A percentile compares a stretch with the other conserved stretches of the same genome.
Evolutionary conservation across 2,113 vertebrate genomes (phyloP).

Genomic region (Neoarius graeffei): DNA sequence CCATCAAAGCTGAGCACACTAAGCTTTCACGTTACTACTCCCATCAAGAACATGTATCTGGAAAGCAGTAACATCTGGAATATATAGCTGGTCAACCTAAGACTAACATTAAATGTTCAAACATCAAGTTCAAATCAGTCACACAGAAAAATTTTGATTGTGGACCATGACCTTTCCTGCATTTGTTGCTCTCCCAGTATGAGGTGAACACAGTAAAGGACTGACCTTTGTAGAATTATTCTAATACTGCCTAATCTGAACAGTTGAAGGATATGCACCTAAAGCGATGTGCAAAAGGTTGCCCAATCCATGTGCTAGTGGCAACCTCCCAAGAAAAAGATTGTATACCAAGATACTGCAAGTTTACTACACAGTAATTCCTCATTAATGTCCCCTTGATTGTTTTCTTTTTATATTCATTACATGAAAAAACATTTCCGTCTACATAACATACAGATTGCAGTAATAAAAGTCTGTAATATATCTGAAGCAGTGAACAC

Average conservation of each 20-base stretch:
- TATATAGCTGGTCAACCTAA: background rate
- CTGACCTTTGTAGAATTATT: conserved; percentile 78
- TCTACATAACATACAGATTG: background rate
- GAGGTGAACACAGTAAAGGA: conserved; percentile 65
- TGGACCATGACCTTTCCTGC: conserved; percentile 75
- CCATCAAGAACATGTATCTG: conserved; percentile 31
- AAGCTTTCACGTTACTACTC: conserved; percentile 17
- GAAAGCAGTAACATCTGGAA: background rate
- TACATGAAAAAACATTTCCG: background rate
- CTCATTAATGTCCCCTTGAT: background rate
- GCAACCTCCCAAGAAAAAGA: conserved; percentile 45
- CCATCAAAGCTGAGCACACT: conserved; percentile 19
- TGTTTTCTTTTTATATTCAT: background rate
- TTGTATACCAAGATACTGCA: conserved; percentile 6
- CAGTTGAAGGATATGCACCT: conserved; percentile 55
- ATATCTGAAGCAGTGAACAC: too few relatives aligned
- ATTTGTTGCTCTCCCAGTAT: conserved; percentile 59
- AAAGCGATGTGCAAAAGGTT: conserved; percentile 59
- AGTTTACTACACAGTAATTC: conserved; percentile 1
- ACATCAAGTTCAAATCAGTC: conserved; percentile 67
- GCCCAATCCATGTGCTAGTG: conserved; percentile 63
- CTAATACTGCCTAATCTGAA: conserved; percentile 74
- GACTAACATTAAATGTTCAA: conserved; percentile 22
- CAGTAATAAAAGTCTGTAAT: background rate
- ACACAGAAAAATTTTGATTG: conserved; percentile 71